Base-by-base conservation (phyloP, 2,797 vertebrate genomes). In the Megalops cyprinoides region DNA sequence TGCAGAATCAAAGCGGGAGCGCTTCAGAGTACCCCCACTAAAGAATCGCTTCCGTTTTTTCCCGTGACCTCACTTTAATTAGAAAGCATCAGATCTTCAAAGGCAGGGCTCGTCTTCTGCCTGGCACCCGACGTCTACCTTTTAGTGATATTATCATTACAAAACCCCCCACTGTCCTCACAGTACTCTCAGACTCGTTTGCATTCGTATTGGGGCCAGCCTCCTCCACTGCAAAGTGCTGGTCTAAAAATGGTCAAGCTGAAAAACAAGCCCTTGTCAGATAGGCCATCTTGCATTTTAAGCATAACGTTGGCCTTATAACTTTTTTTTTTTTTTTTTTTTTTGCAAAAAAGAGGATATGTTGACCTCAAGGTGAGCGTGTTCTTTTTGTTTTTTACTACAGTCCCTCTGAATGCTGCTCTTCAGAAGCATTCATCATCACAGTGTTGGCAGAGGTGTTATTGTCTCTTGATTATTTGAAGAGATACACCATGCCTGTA, bases 81-180 rank as follows among this genome's bases (percentile, higher is more conserved):
- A 89, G 88, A 87, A 86, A 65, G 83, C 76, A 80, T 89, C 83
- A 85, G 87, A 91, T 90, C 87, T 91, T 90, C 88, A 91, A 91
- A 91, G 90, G 85, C 77, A 67, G 65, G 34, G 79, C 86, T 89
- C 88, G 89, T 89, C 84, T 86, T 81, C 84, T 86, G 88, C 86
- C 86, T 84, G 84, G 82, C 86, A 84, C 81, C 84, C 85, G 79
- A 87, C 79, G 81, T 82, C 74, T 82, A 82, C 82, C 87, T 86
- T 88, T 86, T 86, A 85, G 79, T 87, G 81, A 84, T 89, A 91
- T 91, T 91, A 90, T 90, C 90, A 91, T 91, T 85, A 91, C 87
- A 90, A 90, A 89, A 88, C 86, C 87, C 74, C 80, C 48, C 82
- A 18, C 55, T 77, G 82, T 83, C 86, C 87, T 87, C 82, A 85